Percentiles rank a stretch among this genome's conserved stretches.
Conservation (phyloP, 2,888 invertebrate species). For the Heteromurus nitidus region DNA sequence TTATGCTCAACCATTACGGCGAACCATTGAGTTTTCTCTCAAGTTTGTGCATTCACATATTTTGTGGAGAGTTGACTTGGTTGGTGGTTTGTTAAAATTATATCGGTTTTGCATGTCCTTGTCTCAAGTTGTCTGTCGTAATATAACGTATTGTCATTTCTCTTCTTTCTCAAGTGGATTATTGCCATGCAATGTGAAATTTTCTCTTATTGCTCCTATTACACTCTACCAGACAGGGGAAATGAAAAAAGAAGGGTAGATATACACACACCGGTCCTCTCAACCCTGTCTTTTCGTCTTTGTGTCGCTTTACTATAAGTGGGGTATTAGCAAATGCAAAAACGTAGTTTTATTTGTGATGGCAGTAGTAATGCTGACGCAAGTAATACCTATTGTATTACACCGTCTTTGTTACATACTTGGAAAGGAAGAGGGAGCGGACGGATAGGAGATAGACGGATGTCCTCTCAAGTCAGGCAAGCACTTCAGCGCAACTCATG, state of each 20-base stretch:
- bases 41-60: not conserved
- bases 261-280: slow-evolving; percentile 25
- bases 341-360: slow-evolving; percentile 29
- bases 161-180: slow-evolving; percentile 57
- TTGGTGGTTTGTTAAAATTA: slow-evolving; percentile 38
- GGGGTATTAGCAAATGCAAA: slow-evolving; percentile 39
- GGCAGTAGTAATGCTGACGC: no score
- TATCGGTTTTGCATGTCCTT: slow-evolving; percentile 59
- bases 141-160: slow-evolving; percentile 37
- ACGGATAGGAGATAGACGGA: slow-evolving; percentile 47
- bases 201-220: slow-evolving; percentile 25
- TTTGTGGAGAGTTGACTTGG: slow-evolving; percentile 26
- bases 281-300: slow-evolving; percentile 22
- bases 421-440: slow-evolving; percentile 5
- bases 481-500: no score
- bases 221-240: slow-evolving; percentile 3
- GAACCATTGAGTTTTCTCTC: slow-evolving; percentile 39
- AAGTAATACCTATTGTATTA: no score
- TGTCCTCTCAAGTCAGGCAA: slow-evolving; percentile 56
- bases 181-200: slow-evolving; percentile 53
- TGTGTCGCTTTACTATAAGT: slow-evolving; percentile 45
- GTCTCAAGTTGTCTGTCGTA: slow-evolving; percentile 57
- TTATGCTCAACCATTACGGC: slow-evolving; percentile 32
- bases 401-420: not conserved
- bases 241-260: slow-evolving; percentile 2